These are phyloP conservation scores for Cygnus olor DNA, from an alignment of 2,797 vertebrate genomes.

Conservation along the genomic window DNA sequence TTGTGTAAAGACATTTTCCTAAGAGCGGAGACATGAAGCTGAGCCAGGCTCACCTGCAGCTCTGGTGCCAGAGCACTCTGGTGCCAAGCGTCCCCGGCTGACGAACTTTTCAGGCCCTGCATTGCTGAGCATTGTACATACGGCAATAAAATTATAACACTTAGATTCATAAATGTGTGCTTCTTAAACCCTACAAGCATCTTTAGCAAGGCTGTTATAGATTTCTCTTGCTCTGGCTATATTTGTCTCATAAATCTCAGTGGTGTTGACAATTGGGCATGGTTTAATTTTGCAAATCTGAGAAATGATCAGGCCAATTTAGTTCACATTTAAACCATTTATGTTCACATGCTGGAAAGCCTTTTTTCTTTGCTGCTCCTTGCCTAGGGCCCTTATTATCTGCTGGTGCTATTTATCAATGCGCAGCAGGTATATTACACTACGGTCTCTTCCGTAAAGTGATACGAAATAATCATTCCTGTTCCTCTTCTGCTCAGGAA, in stretches of 20 bases:
- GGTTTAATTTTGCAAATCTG: constrained; percentile 64
- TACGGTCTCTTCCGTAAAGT: constrained; percentile 1
- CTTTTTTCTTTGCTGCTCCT: constrained; percentile 34
- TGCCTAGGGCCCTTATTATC: constrained; percentile 53
- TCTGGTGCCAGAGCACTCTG: neutral
- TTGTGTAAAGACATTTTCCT: neutral
- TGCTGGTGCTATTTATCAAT: constrained; percentile 43
- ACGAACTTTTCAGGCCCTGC: neutral
- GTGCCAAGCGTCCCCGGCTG: neutral
- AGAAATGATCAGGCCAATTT: constrained; percentile 63
- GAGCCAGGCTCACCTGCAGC: fast-evolving
- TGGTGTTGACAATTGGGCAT: constrained; percentile 36
- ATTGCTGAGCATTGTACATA: fast-evolving
- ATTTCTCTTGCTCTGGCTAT: constrained; percentile 18
- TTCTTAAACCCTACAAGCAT: neutral
- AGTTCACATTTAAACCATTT: constrained; percentile 57
- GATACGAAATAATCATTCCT: constrained; percentile 1
- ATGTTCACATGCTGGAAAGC: constrained; percentile 41
- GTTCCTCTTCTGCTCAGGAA: constrained; percentile 41
- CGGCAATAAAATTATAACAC: fast-evolving
- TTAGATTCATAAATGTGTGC: neutral
- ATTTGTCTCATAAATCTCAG: constrained; percentile 48
- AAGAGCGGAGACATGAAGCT: neutral
- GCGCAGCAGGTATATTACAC: constrained; percentile 42
- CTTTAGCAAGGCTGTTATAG: neutral